Conservation (phyloP, 2,797 vertebrate species). For the Sparus aurata region DNA sequence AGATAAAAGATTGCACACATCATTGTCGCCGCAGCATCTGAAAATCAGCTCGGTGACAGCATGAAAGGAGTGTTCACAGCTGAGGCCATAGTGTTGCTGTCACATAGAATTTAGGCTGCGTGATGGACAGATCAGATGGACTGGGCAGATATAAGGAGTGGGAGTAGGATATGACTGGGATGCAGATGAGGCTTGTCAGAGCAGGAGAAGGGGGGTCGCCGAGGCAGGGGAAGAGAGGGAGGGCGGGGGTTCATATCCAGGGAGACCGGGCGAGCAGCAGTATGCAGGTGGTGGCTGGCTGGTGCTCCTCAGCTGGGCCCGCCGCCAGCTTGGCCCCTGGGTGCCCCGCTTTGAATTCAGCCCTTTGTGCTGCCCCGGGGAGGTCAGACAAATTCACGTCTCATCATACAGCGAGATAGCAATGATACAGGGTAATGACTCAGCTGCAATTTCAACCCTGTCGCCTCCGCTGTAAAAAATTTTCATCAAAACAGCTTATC, state of each 20-base stretch:
- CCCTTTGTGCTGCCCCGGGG: slow-evolving; percentile 82
- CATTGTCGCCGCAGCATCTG: slow-evolving; percentile 43
- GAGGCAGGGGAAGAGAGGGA: not conserved
- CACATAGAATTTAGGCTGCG: slow-evolving; percentile 54
- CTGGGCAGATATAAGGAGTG: slow-evolving; percentile 76
- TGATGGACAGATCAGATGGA: slow-evolving; percentile 83
- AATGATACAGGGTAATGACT: slow-evolving; percentile 81
- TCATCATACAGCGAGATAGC: slow-evolving; percentile 81
- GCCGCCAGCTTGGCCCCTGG: slow-evolving; percentile 81
- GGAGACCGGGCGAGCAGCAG: slow-evolving; percentile 71
- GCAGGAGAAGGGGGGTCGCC: slow-evolving; percentile 7
- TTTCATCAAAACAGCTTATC: slow-evolving; percentile 49
- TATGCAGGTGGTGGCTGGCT: slow-evolving; percentile 88
- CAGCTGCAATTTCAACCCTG: slow-evolving; percentile 77
- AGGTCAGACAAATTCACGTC: slow-evolving; percentile 84
- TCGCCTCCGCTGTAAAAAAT: slow-evolving; percentile 59
- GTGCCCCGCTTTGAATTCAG: slow-evolving; percentile 82
- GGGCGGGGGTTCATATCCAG: slow-evolving; percentile 60
- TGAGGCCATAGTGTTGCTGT: slow-evolving; percentile 74
- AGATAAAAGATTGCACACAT: slow-evolving; percentile 28
- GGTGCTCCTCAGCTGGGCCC: slow-evolving; percentile 82
- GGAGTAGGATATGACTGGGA: slow-evolving; percentile 77
- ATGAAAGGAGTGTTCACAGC: slow-evolving; percentile 74
- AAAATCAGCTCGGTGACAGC: slow-evolving; percentile 60
- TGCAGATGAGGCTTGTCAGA: slow-evolving; percentile 80